phyloP scores from a whole-genome alignment of 2,113 vertebrate species.

The Cyphomyrus plagiostoma region DNA sequence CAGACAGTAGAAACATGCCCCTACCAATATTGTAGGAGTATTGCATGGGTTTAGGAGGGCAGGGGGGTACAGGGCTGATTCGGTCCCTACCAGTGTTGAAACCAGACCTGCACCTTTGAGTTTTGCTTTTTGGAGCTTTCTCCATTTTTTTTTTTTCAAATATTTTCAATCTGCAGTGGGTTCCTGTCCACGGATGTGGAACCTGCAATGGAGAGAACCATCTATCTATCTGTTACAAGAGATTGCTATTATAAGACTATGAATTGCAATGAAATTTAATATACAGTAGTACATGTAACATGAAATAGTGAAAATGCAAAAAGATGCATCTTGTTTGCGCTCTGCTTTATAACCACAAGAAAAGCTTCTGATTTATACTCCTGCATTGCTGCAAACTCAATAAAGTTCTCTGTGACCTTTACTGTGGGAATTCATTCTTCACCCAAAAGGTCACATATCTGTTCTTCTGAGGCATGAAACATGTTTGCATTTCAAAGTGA shows the following conservation, averaged over 20 bases:
- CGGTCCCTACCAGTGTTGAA: neutral
- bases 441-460: conserved; percentile 43
- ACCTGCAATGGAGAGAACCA: neutral
- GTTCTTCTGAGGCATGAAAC: neutral
- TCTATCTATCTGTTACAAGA: neutral
- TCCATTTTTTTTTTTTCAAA: neutral
- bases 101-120: neutral
- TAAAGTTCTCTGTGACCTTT: conserved; percentile 49
- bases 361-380: conserved; percentile 13
- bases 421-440: conserved; percentile 44
- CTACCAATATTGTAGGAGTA: neutral
- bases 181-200: neutral
- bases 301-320: neutral
- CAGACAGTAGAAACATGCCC: neutral
- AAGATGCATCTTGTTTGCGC: neutral
- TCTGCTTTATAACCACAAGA: neutral
- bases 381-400: conserved; percentile 56
- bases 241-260: neutral
- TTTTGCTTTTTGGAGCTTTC: no score
- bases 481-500: neutral
- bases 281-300: neutral
- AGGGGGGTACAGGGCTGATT: neutral
- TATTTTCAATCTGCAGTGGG: neutral
- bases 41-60: neutral
- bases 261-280: neutral